These are phyloP conservation scores for Zhuqinia jingwanae DNA, from an alignment of 2,888 invertebrate genomes.

Conservation along the genomic window DNA sequence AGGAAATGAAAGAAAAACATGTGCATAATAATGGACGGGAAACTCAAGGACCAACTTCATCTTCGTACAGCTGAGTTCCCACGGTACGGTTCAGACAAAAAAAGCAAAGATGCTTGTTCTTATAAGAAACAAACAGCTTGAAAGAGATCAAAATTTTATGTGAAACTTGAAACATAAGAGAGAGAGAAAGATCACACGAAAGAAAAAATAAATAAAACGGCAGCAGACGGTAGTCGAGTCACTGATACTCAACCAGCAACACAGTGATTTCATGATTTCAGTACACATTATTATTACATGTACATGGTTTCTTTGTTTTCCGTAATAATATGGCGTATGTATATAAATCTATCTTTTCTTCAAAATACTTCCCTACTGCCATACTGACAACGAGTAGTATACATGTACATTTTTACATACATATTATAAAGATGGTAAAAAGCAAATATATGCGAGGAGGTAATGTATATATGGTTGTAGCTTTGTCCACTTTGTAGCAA, in stretches of 20 bases:
- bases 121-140: not conserved
- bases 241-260: not conserved
- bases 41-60: not conserved
- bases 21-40: not conserved
- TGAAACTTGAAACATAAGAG: slow-evolving; percentile 41
- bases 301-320: not conserved
- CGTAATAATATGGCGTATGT: not conserved
- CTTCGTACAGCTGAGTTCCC: slow-evolving; percentile 64
- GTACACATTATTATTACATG: too few relatives aligned
- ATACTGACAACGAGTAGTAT: too few relatives aligned
- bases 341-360: not conserved
- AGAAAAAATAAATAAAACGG: slow-evolving; percentile 35
- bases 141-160: slow-evolving; percentile 24
- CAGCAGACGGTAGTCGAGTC: slow-evolving; percentile 58
- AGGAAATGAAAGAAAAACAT: slow-evolving; percentile 37
- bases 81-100: slow-evolving; percentile 62
- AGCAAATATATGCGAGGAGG: too few relatives aligned
- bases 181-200: not conserved
- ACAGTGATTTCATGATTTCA: too few relatives aligned
- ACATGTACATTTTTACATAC: not conserved
- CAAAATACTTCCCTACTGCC: too few relatives aligned
- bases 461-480: too few relatives aligned
- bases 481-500: too few relatives aligned
- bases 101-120: too few relatives aligned
- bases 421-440: too few relatives aligned